Conservation (phyloP, 2,888 invertebrate species). For the Leptopilina syphax region DNA sequence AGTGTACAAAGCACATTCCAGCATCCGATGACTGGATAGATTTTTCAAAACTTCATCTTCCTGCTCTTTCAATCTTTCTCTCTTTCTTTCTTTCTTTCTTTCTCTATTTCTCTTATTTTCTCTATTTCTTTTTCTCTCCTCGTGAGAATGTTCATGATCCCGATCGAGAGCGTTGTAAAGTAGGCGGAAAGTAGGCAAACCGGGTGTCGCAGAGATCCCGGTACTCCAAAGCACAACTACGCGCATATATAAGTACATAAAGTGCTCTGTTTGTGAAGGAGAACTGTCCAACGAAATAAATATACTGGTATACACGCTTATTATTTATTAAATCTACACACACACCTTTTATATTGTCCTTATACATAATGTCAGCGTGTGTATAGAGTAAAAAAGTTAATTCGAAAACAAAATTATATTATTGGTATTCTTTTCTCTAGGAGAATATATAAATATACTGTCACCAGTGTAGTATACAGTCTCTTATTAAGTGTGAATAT, state of each 20-base stretch:
- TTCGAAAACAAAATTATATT: neutral
- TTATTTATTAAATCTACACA: constrained; percentile 8
- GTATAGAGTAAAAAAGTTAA: neutral
- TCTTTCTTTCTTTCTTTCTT: constrained; percentile 40
- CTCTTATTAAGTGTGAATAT: constrained; percentile 31
- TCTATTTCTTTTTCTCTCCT: constrained; percentile 46
- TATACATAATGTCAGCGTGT: neutral
- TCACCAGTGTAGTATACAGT: neutral
- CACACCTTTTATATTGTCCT: neutral
- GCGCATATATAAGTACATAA: constrained; percentile 53
- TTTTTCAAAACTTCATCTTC: constrained; percentile 52
- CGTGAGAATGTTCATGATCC: constrained; percentile 62
- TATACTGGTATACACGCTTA: neutral
- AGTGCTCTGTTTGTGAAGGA: constrained; percentile 47
- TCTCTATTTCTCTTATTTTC: constrained; percentile 25
- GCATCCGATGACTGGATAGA: constrained; percentile 56
- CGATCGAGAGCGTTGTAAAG: constrained; percentile 65
- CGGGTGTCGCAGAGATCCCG: constrained; percentile 65
- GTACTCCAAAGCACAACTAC: constrained; percentile 46
- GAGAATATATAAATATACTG: neutral
- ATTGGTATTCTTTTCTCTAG: neutral
- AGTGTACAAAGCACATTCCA: constrained; percentile 56
- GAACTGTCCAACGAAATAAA: constrained; percentile 39
- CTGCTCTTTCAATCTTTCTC: constrained; percentile 43
- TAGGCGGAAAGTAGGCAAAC: constrained; percentile 74